Percentiles rank a stretch among this genome's conserved stretches.
These are phyloP conservation scores for Nannobrachium achirus DNA, from an alignment of 2,113 vertebrate genomes.

Conservation along the genomic window DNA sequence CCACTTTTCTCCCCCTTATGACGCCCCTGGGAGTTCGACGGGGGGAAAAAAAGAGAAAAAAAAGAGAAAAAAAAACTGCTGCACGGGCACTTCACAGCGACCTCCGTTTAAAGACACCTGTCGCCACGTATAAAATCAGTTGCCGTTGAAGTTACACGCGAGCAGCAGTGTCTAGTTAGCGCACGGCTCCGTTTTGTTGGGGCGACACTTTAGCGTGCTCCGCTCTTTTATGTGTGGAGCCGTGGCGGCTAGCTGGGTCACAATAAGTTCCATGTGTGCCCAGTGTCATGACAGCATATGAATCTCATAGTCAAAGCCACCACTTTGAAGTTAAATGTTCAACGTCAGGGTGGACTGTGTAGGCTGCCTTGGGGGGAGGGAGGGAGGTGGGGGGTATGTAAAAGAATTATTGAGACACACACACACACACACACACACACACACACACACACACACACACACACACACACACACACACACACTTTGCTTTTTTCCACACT, in stretches of 20 bases:
- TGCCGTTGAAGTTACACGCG: slow-evolving; percentile 31
- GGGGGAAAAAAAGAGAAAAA: too few species aligned
- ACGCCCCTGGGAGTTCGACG: too few species aligned
- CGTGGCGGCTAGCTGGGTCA: slow-evolving; percentile 24
- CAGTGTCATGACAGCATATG: slow-evolving; percentile 42
- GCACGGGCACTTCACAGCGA: background rate
- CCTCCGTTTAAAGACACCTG: slow-evolving; percentile 34
- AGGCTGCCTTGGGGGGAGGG: background rate
- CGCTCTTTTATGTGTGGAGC: slow-evolving; percentile 46
- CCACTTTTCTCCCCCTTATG: too few species aligned
- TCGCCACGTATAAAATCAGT: slow-evolving; percentile 26
- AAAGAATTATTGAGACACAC: background rate
- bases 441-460: too few species aligned
- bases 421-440: too few species aligned
- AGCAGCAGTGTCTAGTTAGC: slow-evolving; percentile 26
- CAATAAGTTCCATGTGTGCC: slow-evolving; percentile 61
- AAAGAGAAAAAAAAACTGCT: background rate
- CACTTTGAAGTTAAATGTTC: slow-evolving; percentile 50
- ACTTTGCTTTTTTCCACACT: slow-evolving; percentile 3
- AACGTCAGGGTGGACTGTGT: slow-evolving; percentile 21
- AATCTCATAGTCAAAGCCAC: slow-evolving; percentile 24
- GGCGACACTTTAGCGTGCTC: slow-evolving; percentile 31
- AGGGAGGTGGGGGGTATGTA: background rate
- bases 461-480: too few species aligned
- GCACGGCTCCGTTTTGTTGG: slow-evolving; percentile 26